Percentiles rank a stretch among this genome's conserved stretches.
phyloP scores from a whole-genome alignment of 1,140 invertebrate species.

The Carposina sasakii region DNA sequence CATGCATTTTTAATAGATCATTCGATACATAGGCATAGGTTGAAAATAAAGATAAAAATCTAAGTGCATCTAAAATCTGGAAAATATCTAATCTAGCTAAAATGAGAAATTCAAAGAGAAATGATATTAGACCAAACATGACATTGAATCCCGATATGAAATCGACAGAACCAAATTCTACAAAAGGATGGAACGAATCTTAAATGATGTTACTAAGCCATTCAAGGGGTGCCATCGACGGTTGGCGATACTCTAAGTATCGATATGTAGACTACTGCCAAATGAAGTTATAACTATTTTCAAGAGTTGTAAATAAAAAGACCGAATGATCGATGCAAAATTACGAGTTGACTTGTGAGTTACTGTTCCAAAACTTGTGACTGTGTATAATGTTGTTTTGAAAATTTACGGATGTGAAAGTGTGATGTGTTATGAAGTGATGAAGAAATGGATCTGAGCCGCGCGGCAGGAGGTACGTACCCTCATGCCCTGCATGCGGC shows the following conservation, averaged over 20 bases:
- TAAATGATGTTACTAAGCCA: conserved; percentile 68
- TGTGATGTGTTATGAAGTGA: conserved; percentile 12
- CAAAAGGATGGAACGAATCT: conserved; percentile 48
- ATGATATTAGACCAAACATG: conserved; percentile 54
- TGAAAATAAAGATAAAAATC: conserved; percentile 32
- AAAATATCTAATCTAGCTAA: conserved; percentile 60
- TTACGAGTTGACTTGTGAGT: conserved; percentile 3
- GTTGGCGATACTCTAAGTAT: conserved; percentile 53
- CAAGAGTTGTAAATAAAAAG: conserved; percentile 36
- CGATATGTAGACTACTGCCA: conserved; percentile 42
- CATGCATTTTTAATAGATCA: no score
- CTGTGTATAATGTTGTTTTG: conserved; percentile 18
- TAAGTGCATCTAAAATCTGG: conserved; percentile 34
- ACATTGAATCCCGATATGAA: conserved; percentile 45
- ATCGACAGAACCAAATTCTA: conserved; percentile 38
- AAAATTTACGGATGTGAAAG: conserved; percentile 19
- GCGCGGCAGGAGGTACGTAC: conserved; percentile 79
- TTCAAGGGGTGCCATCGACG: conserved; percentile 64
- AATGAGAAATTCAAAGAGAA: conserved; percentile 51
- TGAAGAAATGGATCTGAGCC: conserved; percentile 33
- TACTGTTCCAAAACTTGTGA: conserved; percentile 15
- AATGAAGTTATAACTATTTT: conserved; percentile 40
- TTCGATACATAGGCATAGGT: no score
- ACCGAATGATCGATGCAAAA: conserved; percentile 39
- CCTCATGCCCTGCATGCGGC: conserved; percentile 98